Base-by-base conservation (phyloP, 2,797 vertebrate species). In the Anniella stebbinsi region DNA sequence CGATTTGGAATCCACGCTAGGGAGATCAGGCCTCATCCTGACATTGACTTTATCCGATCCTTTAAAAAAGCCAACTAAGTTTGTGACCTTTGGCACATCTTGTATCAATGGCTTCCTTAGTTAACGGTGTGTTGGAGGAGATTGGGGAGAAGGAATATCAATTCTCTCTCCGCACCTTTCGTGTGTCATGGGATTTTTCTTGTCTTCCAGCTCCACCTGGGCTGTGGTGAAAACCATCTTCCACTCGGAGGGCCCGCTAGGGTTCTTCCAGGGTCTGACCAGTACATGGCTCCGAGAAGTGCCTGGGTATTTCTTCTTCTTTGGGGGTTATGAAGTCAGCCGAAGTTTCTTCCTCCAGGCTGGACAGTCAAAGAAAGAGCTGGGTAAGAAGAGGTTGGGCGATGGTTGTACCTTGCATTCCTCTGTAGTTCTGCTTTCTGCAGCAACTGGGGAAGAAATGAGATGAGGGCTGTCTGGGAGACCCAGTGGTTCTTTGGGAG, bases 291-390 rank as follows among this genome's bases (percentile, higher is more conserved):
- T 93, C 11, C 88, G 93, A 48, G 94, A 95, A 70, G 88, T 95
- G 18, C 94, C 94, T 23, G 94, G 93, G n/a, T 95, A 94, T 54
- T 95, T 94, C 91, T 95, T 95, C 88, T 95, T 94, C 89, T 95
- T 95, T 60, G 94, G 93, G 70, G 94, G 94, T 45, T 95, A 95
- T 25, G 93, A 95, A 67, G 69, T 93, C 78, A 92, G 92, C 80
- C 92, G 81, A 4, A 91, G 86, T 51, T 60, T 94, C 76, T 88
- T 90, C 60, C 85, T 87, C 63, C 85, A 83, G 89, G 78, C 80
- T 18, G 89, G 89, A 1, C 85, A 90, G 48, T 54, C 78, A 51
- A 84, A 93, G 57, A 78, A 76, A 10, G 84, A 91, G 33, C 69
- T 84, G 72, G 89, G 89, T 85, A 87, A 92, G 78, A 57, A 78